These are phyloP conservation scores for Aldabrachelys gigantea DNA, from an alignment of 2,113 vertebrate genomes.

Conservation along the genomic window DNA sequence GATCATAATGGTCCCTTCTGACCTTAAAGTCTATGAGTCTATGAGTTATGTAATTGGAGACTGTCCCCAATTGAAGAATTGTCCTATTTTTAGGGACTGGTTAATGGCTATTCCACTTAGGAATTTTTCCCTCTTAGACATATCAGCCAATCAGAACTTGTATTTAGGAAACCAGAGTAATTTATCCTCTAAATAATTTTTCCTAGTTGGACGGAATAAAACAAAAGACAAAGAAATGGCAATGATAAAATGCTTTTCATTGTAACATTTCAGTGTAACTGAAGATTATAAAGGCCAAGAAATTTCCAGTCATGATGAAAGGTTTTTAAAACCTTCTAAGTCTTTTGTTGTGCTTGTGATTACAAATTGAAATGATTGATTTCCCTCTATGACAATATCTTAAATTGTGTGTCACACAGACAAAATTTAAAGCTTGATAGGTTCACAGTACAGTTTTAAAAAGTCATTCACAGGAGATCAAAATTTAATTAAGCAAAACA, in stretches of 20 bases:
- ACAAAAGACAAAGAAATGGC: constrained; percentile 25
- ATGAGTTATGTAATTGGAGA: neutral
- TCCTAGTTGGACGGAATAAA: constrained; percentile 16
- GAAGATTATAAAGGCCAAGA: constrained; percentile 30
- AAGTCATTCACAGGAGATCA: constrained; percentile 71
- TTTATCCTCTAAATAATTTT: constrained; percentile 27
- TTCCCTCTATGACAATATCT: constrained; percentile 75
- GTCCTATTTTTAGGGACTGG: neutral
- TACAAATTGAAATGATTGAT: constrained; percentile 74
- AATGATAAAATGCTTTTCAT: constrained; percentile 27
- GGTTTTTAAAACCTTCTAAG: constrained; percentile 64
- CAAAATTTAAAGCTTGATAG: constrained; percentile 78
- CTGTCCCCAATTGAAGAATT: neutral
- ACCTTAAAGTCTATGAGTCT: too few relatives aligned
- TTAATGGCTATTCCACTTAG: neutral
- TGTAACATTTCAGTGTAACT: constrained; percentile 39
- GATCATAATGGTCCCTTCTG: too few relatives aligned
- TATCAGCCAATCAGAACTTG: constrained; percentile 12
- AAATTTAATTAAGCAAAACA: constrained; percentile 82
- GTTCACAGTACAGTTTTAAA: constrained; percentile 55
- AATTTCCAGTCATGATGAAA: constrained; percentile 64
- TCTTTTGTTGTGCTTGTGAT: constrained; percentile 73
- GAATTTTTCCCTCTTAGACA: neutral
- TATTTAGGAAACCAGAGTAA: constrained; percentile 3
- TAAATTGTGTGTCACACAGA: constrained; percentile 76